phyloP scores from a whole-genome alignment of 2,797 vertebrate genomes.

The Sebastiscus albofasciatus region DNA sequence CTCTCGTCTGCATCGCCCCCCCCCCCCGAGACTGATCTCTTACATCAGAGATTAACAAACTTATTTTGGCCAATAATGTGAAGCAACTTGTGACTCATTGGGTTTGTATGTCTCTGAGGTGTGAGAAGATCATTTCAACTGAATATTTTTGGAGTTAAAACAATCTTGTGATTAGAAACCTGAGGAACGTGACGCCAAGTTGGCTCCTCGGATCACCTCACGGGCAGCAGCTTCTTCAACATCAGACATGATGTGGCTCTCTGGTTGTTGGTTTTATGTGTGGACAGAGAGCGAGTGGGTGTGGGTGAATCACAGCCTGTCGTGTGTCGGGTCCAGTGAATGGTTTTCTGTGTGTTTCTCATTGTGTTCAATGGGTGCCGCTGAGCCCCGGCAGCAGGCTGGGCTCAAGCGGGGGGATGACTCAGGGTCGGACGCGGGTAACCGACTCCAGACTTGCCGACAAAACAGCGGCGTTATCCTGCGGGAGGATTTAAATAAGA shows the following conservation, averaged over 20 bases:
- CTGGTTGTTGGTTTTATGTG: not conserved
- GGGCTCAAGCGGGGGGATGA: constrained; percentile 56
- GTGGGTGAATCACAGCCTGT: constrained; percentile 75
- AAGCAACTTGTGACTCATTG: not conserved
- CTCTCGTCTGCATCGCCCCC: not conserved
- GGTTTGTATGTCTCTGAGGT: not conserved
- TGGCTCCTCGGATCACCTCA: not conserved
- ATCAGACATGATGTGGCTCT: not conserved
- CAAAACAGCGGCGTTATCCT: constrained; percentile 2
- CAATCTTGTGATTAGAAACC: not conserved
- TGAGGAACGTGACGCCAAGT: not conserved
- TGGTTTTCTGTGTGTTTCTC: constrained; percentile 52
- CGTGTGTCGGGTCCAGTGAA: constrained; percentile 57
- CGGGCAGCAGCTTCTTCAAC: not conserved
- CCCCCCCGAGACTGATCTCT: not conserved
- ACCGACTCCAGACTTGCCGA: constrained; percentile 54
- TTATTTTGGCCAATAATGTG: not conserved
- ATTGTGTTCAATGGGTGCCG: constrained; percentile 49
- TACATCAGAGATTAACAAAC: not conserved
- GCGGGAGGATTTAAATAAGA: not conserved
- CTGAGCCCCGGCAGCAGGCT: constrained; percentile 27
- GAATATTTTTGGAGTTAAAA: not conserved
- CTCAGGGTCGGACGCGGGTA: constrained; percentile 62
- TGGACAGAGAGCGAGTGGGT: constrained; percentile 49
- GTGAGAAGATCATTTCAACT: not conserved